Base-by-base conservation (phyloP, 1,140 invertebrate species). In the Amphibalanus amphitrite region DNA sequence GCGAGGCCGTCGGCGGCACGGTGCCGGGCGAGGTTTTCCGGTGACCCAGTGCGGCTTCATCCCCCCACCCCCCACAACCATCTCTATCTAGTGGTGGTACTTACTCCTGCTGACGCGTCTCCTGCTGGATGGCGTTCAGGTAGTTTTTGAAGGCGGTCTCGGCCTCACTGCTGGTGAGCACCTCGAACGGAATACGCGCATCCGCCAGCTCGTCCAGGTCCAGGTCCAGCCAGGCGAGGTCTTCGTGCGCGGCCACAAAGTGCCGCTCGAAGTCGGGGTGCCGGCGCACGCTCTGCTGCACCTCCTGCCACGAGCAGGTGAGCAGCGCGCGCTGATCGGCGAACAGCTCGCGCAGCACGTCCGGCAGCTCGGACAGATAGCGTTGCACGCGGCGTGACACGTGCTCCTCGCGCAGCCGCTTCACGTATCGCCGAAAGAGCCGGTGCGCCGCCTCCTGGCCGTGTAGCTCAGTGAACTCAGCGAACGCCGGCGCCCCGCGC, bases 81-180 rank as follows among this genome's bases (percentile, higher is more conserved):
- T 38, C 33, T 15, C 33, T 4, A n/a, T n/a, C n/a, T n/a, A n/a
- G n/a, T n/a, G n/a, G n/a, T n/a, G 33, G 47, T 59, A 59, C 47
- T 59, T 20, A 59, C 47, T 59, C 47, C 47, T 59, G 47, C 47
- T 59, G 70, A 10, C 28, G 30, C 28, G 67, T 28, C 28, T 38
- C 71, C n/a, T 28, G 28, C 78, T 96, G 92, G 30, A 96, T 84
- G 69, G 90, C 87, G 79, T 93, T 92, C 29, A 95, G 85, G 81
- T 93, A 93, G 77, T 92, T 94, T 78, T 90, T 90, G 80, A 93
- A 97, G 15, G 93, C 90, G 0, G 87, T 89, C 80, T 95, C 92
- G 23, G 93, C 93, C 79, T 97, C 93, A 68, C 88, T 86, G 4
- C 91, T 92, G 76, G 93, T 90, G 20, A 97, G 82, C 69, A 97